These are phyloP conservation scores for Podarcis cretensis DNA, from an alignment of 2,113 vertebrate genomes.

Conservation along the genomic window DNA sequence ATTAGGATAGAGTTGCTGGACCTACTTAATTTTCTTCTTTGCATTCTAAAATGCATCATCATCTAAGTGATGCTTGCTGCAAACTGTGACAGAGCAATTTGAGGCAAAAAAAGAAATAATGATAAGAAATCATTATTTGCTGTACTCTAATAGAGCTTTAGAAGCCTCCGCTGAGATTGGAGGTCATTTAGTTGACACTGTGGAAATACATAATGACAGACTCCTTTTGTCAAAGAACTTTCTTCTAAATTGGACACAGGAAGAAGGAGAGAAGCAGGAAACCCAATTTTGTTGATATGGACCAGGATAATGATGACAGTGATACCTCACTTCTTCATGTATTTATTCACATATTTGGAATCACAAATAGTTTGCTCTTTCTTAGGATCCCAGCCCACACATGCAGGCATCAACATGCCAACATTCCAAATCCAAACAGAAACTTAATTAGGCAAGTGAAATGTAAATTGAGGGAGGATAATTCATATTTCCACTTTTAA, in stretches of 20 bases:
- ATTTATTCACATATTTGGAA: background rate
- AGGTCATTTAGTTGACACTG: background rate
- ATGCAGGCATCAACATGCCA: background rate
- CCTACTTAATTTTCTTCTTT: background rate
- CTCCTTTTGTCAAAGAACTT: constrained; percentile 1
- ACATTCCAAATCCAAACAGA: background rate
- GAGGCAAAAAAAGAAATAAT: background rate
- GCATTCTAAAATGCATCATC: fast-evolving
- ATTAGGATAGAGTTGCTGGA: background rate
- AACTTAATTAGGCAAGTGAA: background rate
- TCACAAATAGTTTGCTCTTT: background rate
- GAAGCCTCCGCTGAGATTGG: background rate
- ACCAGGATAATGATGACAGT: background rate
- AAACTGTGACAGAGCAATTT: background rate
- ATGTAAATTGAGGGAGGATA: background rate
- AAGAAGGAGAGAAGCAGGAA: background rate
- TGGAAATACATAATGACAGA: constrained; percentile 6
- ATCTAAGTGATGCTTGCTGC: fast-evolving
- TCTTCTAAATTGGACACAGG: background rate
- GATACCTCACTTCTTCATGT: background rate
- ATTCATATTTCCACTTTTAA: background rate
- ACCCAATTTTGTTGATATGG: background rate
- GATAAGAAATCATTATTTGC: constrained; percentile 18
- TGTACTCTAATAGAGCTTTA: background rate
- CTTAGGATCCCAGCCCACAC: background rate